Evolutionary conservation across 2,113 vertebrate species (phyloP).

Genomic region (Nettapus auritus): DNA sequence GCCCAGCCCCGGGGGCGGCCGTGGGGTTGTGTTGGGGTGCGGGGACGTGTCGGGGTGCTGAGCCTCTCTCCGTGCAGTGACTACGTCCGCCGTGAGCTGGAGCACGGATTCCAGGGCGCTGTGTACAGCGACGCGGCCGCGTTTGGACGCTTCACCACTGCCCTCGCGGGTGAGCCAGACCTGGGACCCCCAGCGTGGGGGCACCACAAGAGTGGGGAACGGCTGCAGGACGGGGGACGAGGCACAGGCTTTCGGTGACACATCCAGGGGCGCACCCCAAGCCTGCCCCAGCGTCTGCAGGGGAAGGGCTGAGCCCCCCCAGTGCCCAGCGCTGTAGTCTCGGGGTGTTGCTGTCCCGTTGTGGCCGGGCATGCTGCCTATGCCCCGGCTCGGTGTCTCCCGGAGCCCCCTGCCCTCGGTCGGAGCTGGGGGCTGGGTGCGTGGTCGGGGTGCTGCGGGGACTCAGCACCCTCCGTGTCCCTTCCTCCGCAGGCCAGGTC

Average conservation of each 20-base stretch:
- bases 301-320: neutral
- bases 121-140: constrained; percentile 74
- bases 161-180: constrained; percentile 78
- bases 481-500: constrained; percentile 77
- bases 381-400: neutral
- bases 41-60: neutral
- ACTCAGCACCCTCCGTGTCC: neutral
- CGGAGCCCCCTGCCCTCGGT: neutral
- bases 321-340: too few species aligned
- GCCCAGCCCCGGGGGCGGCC: neutral
- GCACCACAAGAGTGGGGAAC: neutral
- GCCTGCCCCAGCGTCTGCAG: neutral
- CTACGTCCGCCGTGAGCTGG: constrained; percentile 79
- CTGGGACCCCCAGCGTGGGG: neutral
- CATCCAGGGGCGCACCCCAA: neutral
- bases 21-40: neutral
- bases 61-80: constrained; percentile 69
- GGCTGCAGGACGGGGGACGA: neutral
- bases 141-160: constrained; percentile 79
- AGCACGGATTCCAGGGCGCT: constrained; percentile 68
- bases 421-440: neutral
- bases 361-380: neutral
- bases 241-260: neutral
- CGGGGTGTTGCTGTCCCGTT: neutral
- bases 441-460: neutral